phyloP scores from a whole-genome alignment of 2,113 vertebrate genomes.

The Erythrocercus mccallii region DNA sequence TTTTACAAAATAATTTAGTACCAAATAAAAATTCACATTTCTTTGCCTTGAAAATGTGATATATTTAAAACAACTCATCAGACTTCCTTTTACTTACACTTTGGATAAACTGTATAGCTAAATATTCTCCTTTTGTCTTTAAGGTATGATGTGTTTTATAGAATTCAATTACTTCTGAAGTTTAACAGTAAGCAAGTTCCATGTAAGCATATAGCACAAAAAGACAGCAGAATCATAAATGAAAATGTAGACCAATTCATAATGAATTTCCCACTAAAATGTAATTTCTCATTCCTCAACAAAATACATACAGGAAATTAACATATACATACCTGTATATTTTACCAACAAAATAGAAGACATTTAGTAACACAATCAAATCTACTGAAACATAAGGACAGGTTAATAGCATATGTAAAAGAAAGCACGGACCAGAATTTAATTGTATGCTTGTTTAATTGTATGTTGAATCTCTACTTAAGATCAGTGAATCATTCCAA shows the following conservation, averaged over 20 bases:
- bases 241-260: neutral
- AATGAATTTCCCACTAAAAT: neutral
- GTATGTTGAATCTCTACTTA: neutral
- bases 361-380: neutral
- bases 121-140: neutral
- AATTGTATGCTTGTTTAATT: neutral
- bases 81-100: neutral
- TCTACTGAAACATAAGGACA: neutral
- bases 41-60: neutral
- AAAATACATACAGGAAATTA: neutral
- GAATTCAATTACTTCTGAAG: neutral
- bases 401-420: neutral
- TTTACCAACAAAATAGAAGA: neutral
- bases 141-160: neutral
- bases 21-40: neutral
- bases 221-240: neutral
- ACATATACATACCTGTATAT: neutral
- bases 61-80: neutral
- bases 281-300: neutral
- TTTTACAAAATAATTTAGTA: constrained; percentile 1
- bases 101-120: neutral
- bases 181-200: neutral
- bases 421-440: neutral
- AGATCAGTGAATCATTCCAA: neutral
- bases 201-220: neutral